These are phyloP conservation scores for Camptogramma bilineatum DNA, from an alignment of 2,888 invertebrate genomes.

Conservation along the genomic window DNA sequence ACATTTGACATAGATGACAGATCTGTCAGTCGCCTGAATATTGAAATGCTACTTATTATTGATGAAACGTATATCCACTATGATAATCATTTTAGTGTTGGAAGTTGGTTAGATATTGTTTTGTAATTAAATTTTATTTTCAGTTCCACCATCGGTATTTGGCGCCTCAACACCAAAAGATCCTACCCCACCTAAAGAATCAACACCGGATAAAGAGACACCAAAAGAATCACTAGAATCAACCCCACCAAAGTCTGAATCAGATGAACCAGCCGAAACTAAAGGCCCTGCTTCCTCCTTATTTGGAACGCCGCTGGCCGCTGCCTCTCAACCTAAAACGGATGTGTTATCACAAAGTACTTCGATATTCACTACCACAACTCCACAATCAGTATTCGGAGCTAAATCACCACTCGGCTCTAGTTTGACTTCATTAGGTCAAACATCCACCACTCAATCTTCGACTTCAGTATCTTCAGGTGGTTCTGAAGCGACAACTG, in stretches of 20 bases:
- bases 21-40: too few relatives aligned
- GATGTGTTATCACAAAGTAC: constrained; percentile 41
- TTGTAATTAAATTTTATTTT: constrained; percentile 33
- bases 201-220: constrained; percentile 9
- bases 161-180: constrained; percentile 34
- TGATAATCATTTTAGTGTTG: neutral
- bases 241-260: constrained; percentile 35
- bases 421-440: constrained; percentile 19
- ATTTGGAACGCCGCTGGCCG: constrained; percentile 60
- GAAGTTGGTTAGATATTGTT: neutral
- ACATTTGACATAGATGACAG: too few relatives aligned
- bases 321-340: constrained; percentile 49
- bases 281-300: constrained; percentile 54
- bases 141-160: constrained; percentile 51
- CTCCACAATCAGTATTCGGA: constrained; percentile 30
- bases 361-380: constrained; percentile 40
- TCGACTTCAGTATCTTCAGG: constrained; percentile 17
- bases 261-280: constrained; percentile 40
- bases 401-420: constrained; percentile 27
- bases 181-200: constrained; percentile 16
- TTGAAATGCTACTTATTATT: too few relatives aligned
- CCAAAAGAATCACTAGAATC: constrained; percentile 38
- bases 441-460: constrained; percentile 25
- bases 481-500: constrained; percentile 31
- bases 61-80: too few relatives aligned